Conservation (phyloP, 2,888 invertebrate genomes). For the Cinara cedri region DNA sequence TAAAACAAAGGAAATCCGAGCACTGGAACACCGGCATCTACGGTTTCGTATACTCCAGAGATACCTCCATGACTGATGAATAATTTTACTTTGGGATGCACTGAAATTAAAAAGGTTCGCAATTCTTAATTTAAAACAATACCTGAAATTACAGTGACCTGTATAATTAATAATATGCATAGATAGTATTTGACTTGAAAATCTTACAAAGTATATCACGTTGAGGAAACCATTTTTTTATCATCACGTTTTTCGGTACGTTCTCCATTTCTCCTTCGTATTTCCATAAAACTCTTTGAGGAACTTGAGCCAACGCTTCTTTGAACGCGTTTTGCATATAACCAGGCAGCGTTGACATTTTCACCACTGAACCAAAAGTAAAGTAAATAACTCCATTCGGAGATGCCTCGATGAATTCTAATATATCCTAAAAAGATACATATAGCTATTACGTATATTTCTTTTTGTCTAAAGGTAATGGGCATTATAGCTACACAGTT, state of each 20-base stretch:
- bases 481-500: too few relatives aligned
- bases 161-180: too few relatives aligned
- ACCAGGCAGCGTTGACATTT: constrained; percentile 52
- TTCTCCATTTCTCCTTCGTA: constrained; percentile 51
- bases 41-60: constrained; percentile 35
- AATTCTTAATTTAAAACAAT: neutral
- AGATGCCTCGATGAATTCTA: constrained; percentile 56
- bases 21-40: constrained; percentile 39
- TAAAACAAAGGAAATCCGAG: constrained; percentile 41
- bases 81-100: constrained; percentile 28
- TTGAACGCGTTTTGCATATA: constrained; percentile 47
- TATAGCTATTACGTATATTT: neutral
- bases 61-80: constrained; percentile 39
- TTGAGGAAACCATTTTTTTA: constrained; percentile 58
- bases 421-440: constrained; percentile 49
- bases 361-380: constrained; percentile 57
- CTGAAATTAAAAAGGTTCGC: neutral
- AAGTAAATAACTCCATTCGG: constrained; percentile 56
- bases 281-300: constrained; percentile 57
- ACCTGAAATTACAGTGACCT: too few relatives aligned
- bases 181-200: neutral
- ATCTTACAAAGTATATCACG: constrained; percentile 54
- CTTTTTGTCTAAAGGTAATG: too few relatives aligned
- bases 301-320: constrained; percentile 50
- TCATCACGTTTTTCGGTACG: constrained; percentile 51